Conservation (phyloP, 2,113 vertebrate genomes). For the Motacilla alba region DNA sequence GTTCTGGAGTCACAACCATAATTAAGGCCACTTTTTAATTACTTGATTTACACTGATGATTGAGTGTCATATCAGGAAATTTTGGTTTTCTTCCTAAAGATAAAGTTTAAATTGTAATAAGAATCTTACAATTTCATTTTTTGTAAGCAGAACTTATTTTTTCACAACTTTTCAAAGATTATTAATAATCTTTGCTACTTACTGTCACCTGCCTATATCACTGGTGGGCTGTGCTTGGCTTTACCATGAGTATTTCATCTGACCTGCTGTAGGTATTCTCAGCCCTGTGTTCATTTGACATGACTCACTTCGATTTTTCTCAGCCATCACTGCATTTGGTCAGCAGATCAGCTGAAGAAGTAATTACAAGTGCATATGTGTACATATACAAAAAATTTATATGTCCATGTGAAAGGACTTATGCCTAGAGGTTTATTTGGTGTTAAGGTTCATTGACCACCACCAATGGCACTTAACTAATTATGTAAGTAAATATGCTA, state of each 20-base stretch:
- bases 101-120: neutral
- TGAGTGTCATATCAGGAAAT: neutral
- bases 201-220: neutral
- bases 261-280: neutral
- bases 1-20: neutral
- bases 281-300: neutral
- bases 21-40: neutral
- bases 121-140: neutral
- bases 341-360: neutral
- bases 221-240: neutral
- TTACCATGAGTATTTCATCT: neutral
- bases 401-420: neutral
- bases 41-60: neutral
- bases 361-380: neutral
- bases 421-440: neutral
- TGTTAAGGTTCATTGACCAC: neutral
- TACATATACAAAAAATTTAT: neutral
- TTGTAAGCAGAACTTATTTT: neutral
- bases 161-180: neutral
- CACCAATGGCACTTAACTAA: neutral
- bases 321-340: neutral
- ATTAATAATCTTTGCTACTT: neutral
- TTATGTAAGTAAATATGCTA: neutral
- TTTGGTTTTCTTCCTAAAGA: neutral
- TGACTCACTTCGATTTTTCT: neutral